These are phyloP conservation scores for Danaus melanippus DNA, from an alignment of 1,140 invertebrate species.

Conservation along the genomic window DNA sequence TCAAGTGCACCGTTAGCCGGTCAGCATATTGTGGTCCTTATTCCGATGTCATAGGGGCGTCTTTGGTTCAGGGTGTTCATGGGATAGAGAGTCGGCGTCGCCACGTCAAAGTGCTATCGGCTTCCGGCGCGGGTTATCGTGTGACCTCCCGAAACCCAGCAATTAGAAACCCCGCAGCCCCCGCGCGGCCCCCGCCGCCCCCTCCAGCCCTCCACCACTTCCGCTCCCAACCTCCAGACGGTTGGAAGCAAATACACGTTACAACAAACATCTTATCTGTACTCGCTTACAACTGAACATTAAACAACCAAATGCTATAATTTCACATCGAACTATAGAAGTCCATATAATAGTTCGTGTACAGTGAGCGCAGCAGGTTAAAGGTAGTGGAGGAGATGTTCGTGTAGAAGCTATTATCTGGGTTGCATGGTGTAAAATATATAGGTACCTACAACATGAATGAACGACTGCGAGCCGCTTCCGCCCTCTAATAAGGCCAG, in stretches of 20 bases:
- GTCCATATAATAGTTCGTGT: no score
- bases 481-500: constrained; percentile 58
- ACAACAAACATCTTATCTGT: constrained; percentile 28
- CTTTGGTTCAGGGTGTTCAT: constrained; percentile 2
- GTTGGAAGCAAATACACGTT: constrained; percentile 32
- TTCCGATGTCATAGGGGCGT: constrained; percentile 2
- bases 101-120: constrained; percentile 62
- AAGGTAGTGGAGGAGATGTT: no score
- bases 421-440: constrained; percentile 35
- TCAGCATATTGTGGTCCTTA: constrained; percentile 10
- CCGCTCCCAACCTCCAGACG: constrained; percentile 37
- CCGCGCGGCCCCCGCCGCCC: constrained; percentile 37
- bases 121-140: constrained; percentile 63
- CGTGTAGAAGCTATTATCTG: constrained; percentile 3
- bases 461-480: constrained; percentile 52
- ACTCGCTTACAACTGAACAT: constrained; percentile 6
- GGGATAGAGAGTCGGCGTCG: constrained; percentile 24
- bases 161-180: constrained; percentile 42
- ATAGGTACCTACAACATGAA: constrained; percentile 58
- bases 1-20: constrained; percentile 15
- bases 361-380: no score
- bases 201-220: constrained; percentile 44
- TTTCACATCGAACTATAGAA: no score
- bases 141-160: constrained; percentile 61
- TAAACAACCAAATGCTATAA: no score